Evolutionary conservation across 2,888 invertebrate genomes (phyloP).

Genomic region (Pseudococcus viburni): DNA sequence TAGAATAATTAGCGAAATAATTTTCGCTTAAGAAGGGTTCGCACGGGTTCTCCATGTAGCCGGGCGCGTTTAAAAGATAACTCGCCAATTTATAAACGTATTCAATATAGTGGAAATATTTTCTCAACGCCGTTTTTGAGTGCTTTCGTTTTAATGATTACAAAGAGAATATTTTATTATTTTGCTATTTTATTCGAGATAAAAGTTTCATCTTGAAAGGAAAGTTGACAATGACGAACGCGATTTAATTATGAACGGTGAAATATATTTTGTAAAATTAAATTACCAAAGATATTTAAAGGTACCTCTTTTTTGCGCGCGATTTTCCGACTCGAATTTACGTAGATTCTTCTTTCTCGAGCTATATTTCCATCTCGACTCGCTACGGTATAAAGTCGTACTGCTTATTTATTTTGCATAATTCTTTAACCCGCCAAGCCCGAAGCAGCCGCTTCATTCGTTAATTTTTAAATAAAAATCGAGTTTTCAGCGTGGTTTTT

Average conservation of each 20-base stretch:
- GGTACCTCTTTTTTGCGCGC: constrained; percentile 47
- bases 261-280: constrained; percentile 52
- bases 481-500: constrained; percentile 26
- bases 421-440: constrained; percentile 28
- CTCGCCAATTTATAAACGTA: constrained; percentile 49
- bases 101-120: constrained; percentile 44
- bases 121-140: constrained; percentile 24
- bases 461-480: constrained; percentile 53
- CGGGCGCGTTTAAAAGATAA: constrained; percentile 41
- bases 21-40: constrained; percentile 37
- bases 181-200: constrained; percentile 54
- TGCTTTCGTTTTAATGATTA: constrained; percentile 47
- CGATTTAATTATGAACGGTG: constrained; percentile 44
- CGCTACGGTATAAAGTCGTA: constrained; percentile 24
- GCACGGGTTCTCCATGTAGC: background rate
- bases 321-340: constrained; percentile 23
- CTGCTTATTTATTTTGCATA: constrained; percentile 44
- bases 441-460: constrained; percentile 8
- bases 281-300: constrained; percentile 55
- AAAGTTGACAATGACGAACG: constrained; percentile 56
- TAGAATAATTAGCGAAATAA: constrained; percentile 44
- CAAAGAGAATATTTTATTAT: constrained; percentile 57
- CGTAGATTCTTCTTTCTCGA: constrained; percentile 1
- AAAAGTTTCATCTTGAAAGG: constrained; percentile 49
- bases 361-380: background rate